Conservation (phyloP, 2,888 invertebrate species). For the Drosophila cognata region DNA sequence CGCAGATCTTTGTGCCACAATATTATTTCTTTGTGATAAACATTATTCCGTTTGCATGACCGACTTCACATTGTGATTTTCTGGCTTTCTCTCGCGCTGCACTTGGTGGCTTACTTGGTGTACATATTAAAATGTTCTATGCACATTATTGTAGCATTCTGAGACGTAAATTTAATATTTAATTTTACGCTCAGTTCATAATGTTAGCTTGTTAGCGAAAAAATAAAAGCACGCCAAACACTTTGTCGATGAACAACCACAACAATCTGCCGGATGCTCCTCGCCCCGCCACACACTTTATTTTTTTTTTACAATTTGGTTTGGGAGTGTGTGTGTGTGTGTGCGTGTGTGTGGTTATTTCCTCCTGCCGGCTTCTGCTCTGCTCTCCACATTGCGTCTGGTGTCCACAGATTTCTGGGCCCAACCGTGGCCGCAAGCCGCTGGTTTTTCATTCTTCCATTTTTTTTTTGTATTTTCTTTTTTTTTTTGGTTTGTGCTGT, state of each 20-base stretch:
- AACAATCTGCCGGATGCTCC: not conserved
- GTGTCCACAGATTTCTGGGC: slow-evolving; percentile 24
- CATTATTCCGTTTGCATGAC: not conserved
- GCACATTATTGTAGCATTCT: not conserved
- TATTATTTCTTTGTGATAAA: not conserved
- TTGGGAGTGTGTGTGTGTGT: slow-evolving; percentile 24
- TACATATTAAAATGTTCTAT: not conserved
- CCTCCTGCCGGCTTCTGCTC: not conserved
- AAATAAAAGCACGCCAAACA: slow-evolving; percentile 20
- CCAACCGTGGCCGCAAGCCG: slow-evolving; percentile 54
- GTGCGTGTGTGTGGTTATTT: slow-evolving; percentile 13
- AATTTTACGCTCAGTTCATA: not conserved
- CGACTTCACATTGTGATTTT: not conserved
- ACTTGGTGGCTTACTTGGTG: not conserved
- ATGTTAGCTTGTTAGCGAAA: slow-evolving; percentile 13
- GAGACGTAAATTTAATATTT: slow-evolving; percentile 3
- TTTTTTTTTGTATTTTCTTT: slow-evolving; percentile 14
- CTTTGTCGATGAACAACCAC: slow-evolving; percentile 3
- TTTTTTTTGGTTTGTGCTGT: slow-evolving; percentile 12
- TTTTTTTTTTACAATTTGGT: slow-evolving; percentile 55
- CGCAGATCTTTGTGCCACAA: not conserved
- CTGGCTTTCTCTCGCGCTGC: not conserved
- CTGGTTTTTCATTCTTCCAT: slow-evolving; percentile 24
- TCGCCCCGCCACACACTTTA: not conserved
- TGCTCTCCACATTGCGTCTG: slow-evolving; percentile 2